A percentile compares a stretch with the other conserved stretches of the same genome.
These are phyloP conservation scores for Dasyurus viverrinus DNA, from an alignment of 2,113 vertebrate species.

Conservation along the genomic window DNA sequence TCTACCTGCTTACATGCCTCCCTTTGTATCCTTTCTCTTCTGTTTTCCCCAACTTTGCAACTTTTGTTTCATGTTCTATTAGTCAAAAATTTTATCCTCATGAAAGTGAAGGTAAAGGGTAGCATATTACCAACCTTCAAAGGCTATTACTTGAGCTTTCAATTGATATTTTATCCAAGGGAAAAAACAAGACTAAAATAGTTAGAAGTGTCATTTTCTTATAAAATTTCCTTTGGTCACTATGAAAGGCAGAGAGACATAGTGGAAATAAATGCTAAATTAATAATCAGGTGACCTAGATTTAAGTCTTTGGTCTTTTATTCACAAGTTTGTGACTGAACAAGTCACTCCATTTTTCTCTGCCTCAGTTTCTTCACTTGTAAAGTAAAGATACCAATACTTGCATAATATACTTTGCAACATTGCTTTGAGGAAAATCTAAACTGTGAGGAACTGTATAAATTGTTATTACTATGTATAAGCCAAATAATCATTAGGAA, in stretches of 20 bases:
- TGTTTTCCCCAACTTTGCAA: slow-evolving; percentile 33
- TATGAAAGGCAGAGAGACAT: not conserved
- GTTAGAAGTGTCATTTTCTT: slow-evolving; percentile 16
- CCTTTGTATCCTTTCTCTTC: not conserved
- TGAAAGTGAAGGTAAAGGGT: not conserved
- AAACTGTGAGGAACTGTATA: not conserved
- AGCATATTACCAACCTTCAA: not conserved
- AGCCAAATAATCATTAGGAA: slow-evolving; percentile 60
- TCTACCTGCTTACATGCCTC: not conserved
- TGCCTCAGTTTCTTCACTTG: not conserved
- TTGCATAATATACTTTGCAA: not conserved
- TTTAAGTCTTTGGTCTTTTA: not conserved
- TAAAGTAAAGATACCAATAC: not conserved
- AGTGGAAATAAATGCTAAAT: not conserved
- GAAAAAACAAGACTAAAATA: not conserved
- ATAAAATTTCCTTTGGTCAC: slow-evolving; percentile 38
- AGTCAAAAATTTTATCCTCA: slow-evolving; percentile 33
- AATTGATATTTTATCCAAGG: slow-evolving; percentile 23
- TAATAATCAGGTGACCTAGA: not conserved
- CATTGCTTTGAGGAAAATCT: not conserved
- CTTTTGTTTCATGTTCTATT: slow-evolving; percentile 8
- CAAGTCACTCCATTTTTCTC: not conserved
- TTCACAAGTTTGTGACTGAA: not conserved
- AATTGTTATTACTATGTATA: slow-evolving; percentile 12
- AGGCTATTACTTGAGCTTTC: slow-evolving; percentile 24